Base-by-base conservation (phyloP, 2,113 vertebrate genomes). In the Pygoscelis antarcticus region DNA sequence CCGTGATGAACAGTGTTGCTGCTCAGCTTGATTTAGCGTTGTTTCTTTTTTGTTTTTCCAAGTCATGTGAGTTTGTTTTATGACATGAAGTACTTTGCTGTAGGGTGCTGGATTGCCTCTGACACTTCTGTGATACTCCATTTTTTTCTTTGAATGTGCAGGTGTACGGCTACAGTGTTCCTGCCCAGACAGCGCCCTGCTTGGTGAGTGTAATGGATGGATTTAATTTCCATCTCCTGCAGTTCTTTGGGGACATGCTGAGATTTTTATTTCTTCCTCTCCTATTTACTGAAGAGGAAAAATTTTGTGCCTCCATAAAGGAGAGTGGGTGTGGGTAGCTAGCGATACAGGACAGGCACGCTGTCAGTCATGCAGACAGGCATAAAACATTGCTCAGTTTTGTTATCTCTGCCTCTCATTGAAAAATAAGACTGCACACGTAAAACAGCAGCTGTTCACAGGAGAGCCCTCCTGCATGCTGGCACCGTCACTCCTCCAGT, bases 151-250 rank as follows among this genome's bases (percentile, higher is more conserved):
- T 83, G 71, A 52, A 90, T 8, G 2, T 83, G 70, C 95, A 97
- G 95, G 92, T 93, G 82, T 88, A 54, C 3, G 6, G 29, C 86
- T 89, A 2, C 57, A 29, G 70, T 11, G 10, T 54, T 93, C 66
- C 82, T 93, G 96, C 85, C 92, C 87, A 77, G 92, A 58, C 82
- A 58, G 92, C 23, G 0, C 82, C 46, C 70, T 83, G 66, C 79
- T 86, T 10, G 85, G 88, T 91, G 75, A 95, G 90, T 90, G 54
- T 69, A 87, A 87, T 68, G 81, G 87, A 95, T 91, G 88, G 70
- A 66, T 93, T 94, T 94, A 72, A 93, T 96, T 91, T 95, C 77
- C 34, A 42, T 83, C 78, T 93, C 62, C 54, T 85, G 5, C 44
- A 47, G 62, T 74, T 93, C 64, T 88, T 20, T 62, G 58, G 82